Percentiles rank a stretch among this genome's conserved stretches.
Conservation (phyloP, 2,888 invertebrate species). For the Blera fallax region DNA sequence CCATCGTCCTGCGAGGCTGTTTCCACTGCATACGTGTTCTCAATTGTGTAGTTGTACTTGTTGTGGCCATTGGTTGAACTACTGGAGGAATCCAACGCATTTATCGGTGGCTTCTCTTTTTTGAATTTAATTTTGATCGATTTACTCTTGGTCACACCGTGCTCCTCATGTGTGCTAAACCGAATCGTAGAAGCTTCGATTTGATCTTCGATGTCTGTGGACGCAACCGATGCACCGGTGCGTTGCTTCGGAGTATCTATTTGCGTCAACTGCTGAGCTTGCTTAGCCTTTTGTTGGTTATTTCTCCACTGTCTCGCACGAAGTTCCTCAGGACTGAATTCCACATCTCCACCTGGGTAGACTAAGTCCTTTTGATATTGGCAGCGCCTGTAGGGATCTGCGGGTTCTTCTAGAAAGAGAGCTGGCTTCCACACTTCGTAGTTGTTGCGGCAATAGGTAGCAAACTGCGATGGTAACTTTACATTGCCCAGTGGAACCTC, state of each 20-base stretch:
- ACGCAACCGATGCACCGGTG: neutral
- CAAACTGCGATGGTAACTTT: constrained; percentile 79
- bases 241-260: constrained; percentile 5
- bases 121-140: constrained; percentile 81
- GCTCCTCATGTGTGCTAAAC: constrained; percentile 78
- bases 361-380: constrained; percentile 80
- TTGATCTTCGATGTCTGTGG: constrained; percentile 77
- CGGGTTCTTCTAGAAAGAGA: constrained; percentile 80
- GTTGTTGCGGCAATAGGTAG: constrained; percentile 79
- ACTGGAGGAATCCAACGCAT: constrained; percentile 40
- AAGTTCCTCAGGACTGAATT: constrained; percentile 81
- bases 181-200: constrained; percentile 80
- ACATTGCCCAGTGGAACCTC: constrained; percentile 75
- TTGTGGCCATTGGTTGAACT: constrained; percentile 77
- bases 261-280: neutral
- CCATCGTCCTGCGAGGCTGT: constrained; percentile 51
- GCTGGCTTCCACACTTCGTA: constrained; percentile 81
- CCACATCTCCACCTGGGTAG: constrained; percentile 79
- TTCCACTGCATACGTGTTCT: constrained; percentile 76
- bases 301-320: constrained; percentile 77
- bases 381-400: constrained; percentile 80
- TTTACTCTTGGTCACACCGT: constrained; percentile 79
- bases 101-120: constrained; percentile 75
- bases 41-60: constrained; percentile 79
- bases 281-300: constrained; percentile 63